Percentiles rank a stretch among this genome's conserved stretches.
phyloP scores from a whole-genome alignment of 2,888 invertebrate genomes.

The Stenodema calcarata region DNA sequence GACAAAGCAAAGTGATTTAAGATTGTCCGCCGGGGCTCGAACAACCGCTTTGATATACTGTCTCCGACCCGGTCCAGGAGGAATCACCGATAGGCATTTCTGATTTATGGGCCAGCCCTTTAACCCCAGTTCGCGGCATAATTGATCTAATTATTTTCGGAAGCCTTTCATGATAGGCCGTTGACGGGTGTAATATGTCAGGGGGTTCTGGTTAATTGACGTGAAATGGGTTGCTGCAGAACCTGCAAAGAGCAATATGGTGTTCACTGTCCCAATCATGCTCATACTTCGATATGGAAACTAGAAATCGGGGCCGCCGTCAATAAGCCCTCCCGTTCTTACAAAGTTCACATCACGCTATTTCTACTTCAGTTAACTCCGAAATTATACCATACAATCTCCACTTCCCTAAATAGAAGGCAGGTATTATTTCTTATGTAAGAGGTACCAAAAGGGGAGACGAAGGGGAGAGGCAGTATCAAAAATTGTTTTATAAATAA shows the following conservation, averaged over 20 bases:
- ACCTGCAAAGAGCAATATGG: not conserved
- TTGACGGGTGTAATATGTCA: not conserved
- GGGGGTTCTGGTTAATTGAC: not conserved
- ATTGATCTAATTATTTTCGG: slow-evolving; percentile 24
- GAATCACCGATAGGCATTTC: not conserved
- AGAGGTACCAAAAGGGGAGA: no score
- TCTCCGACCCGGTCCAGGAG: not conserved
- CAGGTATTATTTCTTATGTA: no score
- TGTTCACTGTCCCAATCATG: not conserved
- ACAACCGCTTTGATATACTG: not conserved
- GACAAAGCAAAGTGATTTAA: slow-evolving; percentile 19
- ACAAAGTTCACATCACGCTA: no score
- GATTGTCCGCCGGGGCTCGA: not conserved
- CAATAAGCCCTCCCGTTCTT: no score
- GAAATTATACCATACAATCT: no score
- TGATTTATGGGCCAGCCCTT: not conserved
- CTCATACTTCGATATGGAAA: no score
- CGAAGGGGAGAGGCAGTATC: no score
- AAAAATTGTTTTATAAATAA: no score
- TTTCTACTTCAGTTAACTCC: no score
- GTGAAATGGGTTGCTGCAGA: not conserved
- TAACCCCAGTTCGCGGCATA: not conserved
- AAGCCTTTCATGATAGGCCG: not conserved
- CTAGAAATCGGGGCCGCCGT: no score
- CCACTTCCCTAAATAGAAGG: no score